Conservation (phyloP, 2,797 vertebrate genomes). For the Gobio occitaniae region DNA sequence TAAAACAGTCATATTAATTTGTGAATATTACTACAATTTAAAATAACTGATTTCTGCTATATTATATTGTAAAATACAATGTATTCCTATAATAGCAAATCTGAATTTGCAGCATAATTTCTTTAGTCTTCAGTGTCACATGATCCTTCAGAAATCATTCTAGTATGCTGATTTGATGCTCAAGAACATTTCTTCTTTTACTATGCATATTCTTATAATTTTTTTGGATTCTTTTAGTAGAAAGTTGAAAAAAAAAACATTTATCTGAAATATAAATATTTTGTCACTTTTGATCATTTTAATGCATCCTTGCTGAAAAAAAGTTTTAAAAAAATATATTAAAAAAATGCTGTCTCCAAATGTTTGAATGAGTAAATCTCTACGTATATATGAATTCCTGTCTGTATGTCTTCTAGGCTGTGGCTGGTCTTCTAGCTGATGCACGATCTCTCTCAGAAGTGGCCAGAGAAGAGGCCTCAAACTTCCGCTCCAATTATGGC, state of each 20-base stretch:
- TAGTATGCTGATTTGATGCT: background rate
- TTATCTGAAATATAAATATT: background rate
- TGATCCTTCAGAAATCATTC: background rate
- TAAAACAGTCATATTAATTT: background rate
- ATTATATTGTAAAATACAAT: background rate
- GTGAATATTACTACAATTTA: background rate
- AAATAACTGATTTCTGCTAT: background rate
- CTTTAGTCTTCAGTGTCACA: background rate
- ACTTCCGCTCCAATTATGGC: conserved; percentile 95
- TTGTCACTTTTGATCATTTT: background rate
- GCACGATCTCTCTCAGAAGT: conserved; percentile 95
- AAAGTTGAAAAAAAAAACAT: background rate
- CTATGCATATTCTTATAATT: no score
- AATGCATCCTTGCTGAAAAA: background rate
- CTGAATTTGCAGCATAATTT: background rate
- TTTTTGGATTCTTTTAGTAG: background rate
- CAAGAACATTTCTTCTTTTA: background rate
- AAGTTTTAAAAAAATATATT: background rate
- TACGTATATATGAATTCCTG: background rate
- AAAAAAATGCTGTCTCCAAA: background rate
- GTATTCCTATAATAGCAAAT: background rate
- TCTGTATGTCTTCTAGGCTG: conserved; percentile 78
- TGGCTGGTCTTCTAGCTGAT: conserved; percentile 93
- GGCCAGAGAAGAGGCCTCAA: conserved; percentile 94
- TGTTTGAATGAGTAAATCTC: background rate